phyloP scores from a whole-genome alignment of 2,888 invertebrate genomes.

The Acrobeloides nanus region DNA sequence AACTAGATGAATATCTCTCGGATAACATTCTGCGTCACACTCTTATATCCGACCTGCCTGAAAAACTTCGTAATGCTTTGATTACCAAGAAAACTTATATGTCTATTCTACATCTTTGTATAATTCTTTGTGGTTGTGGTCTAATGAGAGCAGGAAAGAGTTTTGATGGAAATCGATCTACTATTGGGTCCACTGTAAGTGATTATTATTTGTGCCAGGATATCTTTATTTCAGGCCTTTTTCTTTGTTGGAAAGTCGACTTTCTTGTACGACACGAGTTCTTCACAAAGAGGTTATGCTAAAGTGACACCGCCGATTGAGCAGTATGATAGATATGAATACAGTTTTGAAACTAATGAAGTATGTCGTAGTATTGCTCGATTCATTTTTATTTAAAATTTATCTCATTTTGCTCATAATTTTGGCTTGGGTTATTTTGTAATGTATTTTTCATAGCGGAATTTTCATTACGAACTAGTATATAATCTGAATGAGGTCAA shows the following conservation, averaged over 20 bases:
- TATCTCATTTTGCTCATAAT: too few relatives aligned
- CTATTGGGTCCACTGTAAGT: constrained; percentile 12
- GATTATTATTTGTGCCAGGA: background rate
- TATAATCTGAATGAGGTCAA: too few relatives aligned
- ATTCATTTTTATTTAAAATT: constrained; percentile 6
- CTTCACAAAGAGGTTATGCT: constrained; percentile 32
- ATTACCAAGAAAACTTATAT: constrained; percentile 26
- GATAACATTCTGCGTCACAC: constrained; percentile 35
- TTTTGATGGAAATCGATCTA: constrained; percentile 23
- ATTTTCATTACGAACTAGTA: too few relatives aligned
- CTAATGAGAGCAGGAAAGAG: constrained; percentile 25
- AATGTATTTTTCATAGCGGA: too few relatives aligned
- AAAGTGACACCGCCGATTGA: constrained; percentile 27
- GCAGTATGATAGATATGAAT: constrained; percentile 28
- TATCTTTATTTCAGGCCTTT: constrained; percentile 10
- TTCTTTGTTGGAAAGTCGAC: constrained; percentile 12
- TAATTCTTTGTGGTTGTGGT: constrained; percentile 28
- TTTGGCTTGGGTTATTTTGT: too few relatives aligned
- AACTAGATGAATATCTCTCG: constrained; percentile 21
- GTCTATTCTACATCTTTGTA: constrained; percentile 27
- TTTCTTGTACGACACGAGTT: constrained; percentile 31
- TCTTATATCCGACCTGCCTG: constrained; percentile 33
- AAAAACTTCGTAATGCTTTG: constrained; percentile 21
- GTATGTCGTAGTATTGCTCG: constrained; percentile 10
- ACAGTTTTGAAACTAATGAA: constrained; percentile 21